Evolutionary conservation across 1,140 invertebrate genomes (phyloP), one percentile per base, ranked within the genome.

Genomic region (Pomacea maculata): DNA sequence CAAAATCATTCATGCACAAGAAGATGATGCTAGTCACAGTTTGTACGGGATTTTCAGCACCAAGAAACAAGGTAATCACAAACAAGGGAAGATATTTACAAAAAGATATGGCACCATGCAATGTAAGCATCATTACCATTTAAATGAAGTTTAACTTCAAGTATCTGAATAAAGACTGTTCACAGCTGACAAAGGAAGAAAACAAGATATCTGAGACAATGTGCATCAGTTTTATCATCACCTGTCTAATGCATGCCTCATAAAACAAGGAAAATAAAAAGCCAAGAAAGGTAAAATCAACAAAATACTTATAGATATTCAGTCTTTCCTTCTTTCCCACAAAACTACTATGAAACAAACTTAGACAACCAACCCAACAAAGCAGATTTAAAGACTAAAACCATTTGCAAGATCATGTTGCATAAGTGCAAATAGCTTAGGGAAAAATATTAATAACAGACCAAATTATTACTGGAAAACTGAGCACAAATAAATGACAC

Each of bases 101-200:
- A 70, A 68, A 70, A 21, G 67, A 34, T n/a, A 34, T 6, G 5
- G 29, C 34, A 70, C 1, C 67, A 70, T 70, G 67, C 67, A 25
- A 11, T 12, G 52, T n/a, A 54, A 54, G 21, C 11, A 52, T n/a
- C 55, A 19, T 21, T 75, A 75, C 73, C 73, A 45, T 29, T 72
- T 72, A 72, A 72, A 10, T 34, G 25, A 8, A 52, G 45, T 34
- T 45, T 29, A 72, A 45, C 8, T 14, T 78, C 67, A 71, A n/a
- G 63, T 57, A 78, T 78, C 77, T 65, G 77, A 78, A n/a, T 70
- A 78, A 11, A 78, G 65, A 78, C 77, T 78, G 77, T 65, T 70
- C 52, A 78, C 67, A 25, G 77, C 77, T 78, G 77, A 12, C 67
- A 67, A 68, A 54, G 63, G 34, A 77, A 77, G 14, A 34, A 25